Conservation (phyloP, 2,888 invertebrate species). For the Drosophila mercatorum region DNA sequence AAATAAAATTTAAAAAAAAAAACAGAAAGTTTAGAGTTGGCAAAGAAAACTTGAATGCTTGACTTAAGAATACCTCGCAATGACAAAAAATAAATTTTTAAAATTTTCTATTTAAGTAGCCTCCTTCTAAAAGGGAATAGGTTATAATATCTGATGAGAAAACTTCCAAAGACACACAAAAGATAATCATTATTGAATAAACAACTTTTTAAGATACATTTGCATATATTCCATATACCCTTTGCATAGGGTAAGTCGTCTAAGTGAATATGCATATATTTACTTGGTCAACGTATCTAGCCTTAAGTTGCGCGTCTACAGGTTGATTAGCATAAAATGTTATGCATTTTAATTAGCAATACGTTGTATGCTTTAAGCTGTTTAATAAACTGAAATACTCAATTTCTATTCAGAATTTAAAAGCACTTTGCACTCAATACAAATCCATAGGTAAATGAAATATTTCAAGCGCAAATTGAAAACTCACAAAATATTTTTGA, state of each 20-base stretch:
- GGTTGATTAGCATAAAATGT: conserved; percentile 19
- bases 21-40: too few species aligned
- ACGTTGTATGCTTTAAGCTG: not conserved
- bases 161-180: too few species aligned
- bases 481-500: conserved; percentile 22
- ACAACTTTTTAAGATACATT: too few species aligned
- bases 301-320: not conserved
- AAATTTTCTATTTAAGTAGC: too few species aligned
- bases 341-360: conserved; percentile 21
- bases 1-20: not conserved
- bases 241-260: conserved; percentile 6
- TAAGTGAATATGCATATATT: conserved; percentile 11
- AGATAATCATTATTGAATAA: too few species aligned
- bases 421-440: conserved; percentile 3
- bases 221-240: not conserved
- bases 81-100: too few species aligned
- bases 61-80: too few species aligned
- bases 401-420: not conserved
- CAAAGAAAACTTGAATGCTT: not conserved
- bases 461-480: not conserved
- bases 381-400: not conserved
- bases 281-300: conserved; percentile 13
- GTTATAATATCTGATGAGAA: not conserved
- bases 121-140: not conserved
- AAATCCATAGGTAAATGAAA: not conserved